phyloP scores from a whole-genome alignment of 1,140 invertebrate species.

The roundworm (Caenorhabditis elegans) region WBcel235 BX284605.5:13236501-13237000 shows the following conservation, averaged over 20 bases:
- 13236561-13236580: background rate
- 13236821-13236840: background rate
- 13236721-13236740: conserved; percentile 20
- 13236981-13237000: too few relatives aligned
- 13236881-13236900: conserved; percentile 30
- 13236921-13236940: too few relatives aligned
- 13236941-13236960: too few relatives aligned
- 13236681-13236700: too few relatives aligned
- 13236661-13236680: background rate
- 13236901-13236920: background rate
- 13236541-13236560: background rate
- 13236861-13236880: conserved; percentile 19
- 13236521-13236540: background rate
- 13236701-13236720: conserved; percentile 24
- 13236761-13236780: conserved; percentile 29
- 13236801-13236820: conserved; percentile 27
- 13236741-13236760: conserved; percentile 23
- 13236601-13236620: background rate
- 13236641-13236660: background rate
- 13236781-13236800: conserved; percentile 7
- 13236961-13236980: too few relatives aligned
- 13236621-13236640: background rate
- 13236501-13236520: background rate
- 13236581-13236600: background rate
- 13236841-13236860: background rate